Evolutionary conservation across 2,797 vertebrate species (phyloP).

Genomic region (Nasua narica): DNA sequence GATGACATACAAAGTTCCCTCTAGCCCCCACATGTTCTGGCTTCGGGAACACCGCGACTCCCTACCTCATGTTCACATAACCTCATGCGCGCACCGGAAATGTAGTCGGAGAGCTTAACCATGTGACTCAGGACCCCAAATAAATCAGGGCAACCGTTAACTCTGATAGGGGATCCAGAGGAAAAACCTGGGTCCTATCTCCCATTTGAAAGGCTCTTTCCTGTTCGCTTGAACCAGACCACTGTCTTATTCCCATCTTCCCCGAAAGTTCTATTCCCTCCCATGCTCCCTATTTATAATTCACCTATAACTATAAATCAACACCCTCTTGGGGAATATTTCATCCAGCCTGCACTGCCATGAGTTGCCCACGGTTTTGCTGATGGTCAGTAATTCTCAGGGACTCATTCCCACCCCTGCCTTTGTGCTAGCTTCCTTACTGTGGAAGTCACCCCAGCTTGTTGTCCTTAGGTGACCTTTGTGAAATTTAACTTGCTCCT

Average conservation of each 20-base stretch:
- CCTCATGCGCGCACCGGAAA: not conserved
- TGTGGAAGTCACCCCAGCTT: constrained; percentile 31
- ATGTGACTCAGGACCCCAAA: not conserved
- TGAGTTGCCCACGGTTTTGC: not conserved
- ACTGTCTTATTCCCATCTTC: not conserved
- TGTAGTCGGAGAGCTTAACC: not conserved
- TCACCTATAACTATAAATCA: not conserved
- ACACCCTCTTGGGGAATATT: not conserved
- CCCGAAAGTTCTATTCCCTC: not conserved
- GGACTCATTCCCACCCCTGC: not conserved
- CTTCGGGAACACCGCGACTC: not conserved
- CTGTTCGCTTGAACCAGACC: not conserved
- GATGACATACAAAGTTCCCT: not conserved
- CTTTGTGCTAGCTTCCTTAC: not conserved
- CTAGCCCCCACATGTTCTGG: not conserved
- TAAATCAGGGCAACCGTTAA: not conserved
- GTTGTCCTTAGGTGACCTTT: constrained; percentile 62
- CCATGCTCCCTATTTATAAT: not conserved
- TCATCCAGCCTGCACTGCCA: not conserved
- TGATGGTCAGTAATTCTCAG: constrained; percentile 6
- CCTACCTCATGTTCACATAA: not conserved
- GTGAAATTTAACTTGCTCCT: constrained; percentile 44
- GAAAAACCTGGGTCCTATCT: not conserved
- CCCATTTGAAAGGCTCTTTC: not conserved
- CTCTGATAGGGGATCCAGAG: not conserved